Percentiles rank a stretch among this genome's conserved stretches.
phyloP scores from a whole-genome alignment of 2,888 invertebrate species.

The Camponotus fellah region DNA sequence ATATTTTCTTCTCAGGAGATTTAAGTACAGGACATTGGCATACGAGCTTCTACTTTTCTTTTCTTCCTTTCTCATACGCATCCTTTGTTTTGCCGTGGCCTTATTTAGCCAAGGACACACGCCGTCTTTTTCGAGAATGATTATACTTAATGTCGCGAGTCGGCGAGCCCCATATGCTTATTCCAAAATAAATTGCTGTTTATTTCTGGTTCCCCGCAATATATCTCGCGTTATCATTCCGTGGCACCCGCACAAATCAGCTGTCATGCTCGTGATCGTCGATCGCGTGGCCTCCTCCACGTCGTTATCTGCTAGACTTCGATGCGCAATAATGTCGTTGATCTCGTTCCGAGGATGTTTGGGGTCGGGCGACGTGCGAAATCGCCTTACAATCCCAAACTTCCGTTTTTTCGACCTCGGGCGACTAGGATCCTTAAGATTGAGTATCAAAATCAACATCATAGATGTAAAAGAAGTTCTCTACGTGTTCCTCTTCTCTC shows the following conservation, averaged over 20 bases:
- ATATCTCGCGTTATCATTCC: slow-evolving; percentile 46
- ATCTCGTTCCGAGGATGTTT: slow-evolving; percentile 63
- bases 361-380: slow-evolving; percentile 18
- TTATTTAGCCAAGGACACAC: background rate
- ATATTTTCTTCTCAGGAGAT: background rate
- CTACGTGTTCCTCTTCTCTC: background rate
- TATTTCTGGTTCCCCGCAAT: slow-evolving; percentile 50
- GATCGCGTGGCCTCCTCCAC: slow-evolving; percentile 51
- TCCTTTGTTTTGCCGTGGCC: background rate
- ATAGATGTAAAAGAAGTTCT: background rate
- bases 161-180: background rate
- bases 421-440: background rate
- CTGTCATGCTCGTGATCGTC: slow-evolving; percentile 75
- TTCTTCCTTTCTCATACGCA: background rate
- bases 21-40: background rate
- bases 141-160: background rate
- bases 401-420: background rate
- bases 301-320: slow-evolving; percentile 57
- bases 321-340: slow-evolving; percentile 64
- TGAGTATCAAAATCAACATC: background rate
- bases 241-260: slow-evolving; percentile 62
- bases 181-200: slow-evolving; percentile 50
- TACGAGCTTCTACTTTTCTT: background rate
- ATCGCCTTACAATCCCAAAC: slow-evolving; percentile 34
- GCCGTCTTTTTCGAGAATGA: background rate